A percentile compares a stretch with the other conserved stretches of the same genome.
Evolutionary conservation across 2,888 invertebrate species (phyloP).

Genomic region (Autographa pulchrina): DNA sequence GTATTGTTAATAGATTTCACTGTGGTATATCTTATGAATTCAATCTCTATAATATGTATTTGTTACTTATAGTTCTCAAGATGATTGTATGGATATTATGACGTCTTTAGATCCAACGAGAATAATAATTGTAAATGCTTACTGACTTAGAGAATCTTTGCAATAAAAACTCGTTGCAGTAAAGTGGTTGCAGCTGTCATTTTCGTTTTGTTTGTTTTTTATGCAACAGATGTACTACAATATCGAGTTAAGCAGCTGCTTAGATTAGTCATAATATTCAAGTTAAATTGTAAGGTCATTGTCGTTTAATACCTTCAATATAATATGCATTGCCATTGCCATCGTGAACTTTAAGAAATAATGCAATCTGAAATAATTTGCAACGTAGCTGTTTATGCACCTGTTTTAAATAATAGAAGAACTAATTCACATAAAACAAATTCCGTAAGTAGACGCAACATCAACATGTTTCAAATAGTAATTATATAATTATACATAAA

Average conservation of each 20-base stretch:
- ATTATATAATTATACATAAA: slow-evolving; percentile 11
- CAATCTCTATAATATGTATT: too few species aligned
- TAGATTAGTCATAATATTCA: slow-evolving; percentile 40
- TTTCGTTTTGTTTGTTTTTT: slow-evolving; percentile 59
- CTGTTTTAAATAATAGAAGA: too few species aligned
- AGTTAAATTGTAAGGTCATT: slow-evolving; percentile 11
- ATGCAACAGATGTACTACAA: slow-evolving; percentile 57
- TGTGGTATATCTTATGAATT: neutral
- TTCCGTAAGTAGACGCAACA: too few species aligned
- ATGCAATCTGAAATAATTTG: neutral
- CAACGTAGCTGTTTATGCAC: neutral
- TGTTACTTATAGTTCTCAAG: too few species aligned
- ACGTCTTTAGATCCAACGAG: slow-evolving; percentile 29
- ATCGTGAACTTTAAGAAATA: neutral
- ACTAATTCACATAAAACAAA: too few species aligned
- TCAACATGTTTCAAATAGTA: neutral
- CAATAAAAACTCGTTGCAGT: slow-evolving; percentile 53
- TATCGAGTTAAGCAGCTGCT: slow-evolving; percentile 63
- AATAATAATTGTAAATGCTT: slow-evolving; percentile 41
- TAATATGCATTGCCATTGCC: neutral
- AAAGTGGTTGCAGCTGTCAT: slow-evolving; percentile 66
- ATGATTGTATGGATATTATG: slow-evolving; percentile 28
- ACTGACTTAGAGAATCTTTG: slow-evolving; percentile 38
- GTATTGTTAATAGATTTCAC: neutral
- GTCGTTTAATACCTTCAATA: neutral